These are phyloP conservation scores for Oxytorus armatus DNA, from an alignment of 2,888 invertebrate species.

Conservation along the genomic window DNA sequence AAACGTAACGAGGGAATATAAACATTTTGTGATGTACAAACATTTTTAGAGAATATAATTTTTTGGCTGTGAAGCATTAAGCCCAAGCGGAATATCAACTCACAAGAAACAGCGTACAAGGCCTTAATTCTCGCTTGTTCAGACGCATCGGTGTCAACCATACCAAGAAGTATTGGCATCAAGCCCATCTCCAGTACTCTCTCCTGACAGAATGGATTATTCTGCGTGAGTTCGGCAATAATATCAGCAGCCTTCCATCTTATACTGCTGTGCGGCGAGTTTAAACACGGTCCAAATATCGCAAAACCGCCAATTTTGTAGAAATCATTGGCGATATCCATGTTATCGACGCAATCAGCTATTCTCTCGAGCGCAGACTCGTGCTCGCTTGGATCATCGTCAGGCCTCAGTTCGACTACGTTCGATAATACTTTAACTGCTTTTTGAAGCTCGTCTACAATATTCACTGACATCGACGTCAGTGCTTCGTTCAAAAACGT, in stretches of 20 bases:
- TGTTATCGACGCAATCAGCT: conserved; percentile 89
- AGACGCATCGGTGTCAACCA: conserved; percentile 86
- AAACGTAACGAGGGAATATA: neutral
- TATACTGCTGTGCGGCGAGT: conserved; percentile 87
- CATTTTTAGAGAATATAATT: no score
- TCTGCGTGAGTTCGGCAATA: conserved; percentile 93
- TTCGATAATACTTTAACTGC: conserved; percentile 87
- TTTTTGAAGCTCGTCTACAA: conserved; percentile 88
- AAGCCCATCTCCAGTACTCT: conserved; percentile 88
- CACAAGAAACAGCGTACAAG: conserved; percentile 92
- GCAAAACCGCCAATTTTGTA: conserved; percentile 93
- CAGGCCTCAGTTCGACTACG: conserved; percentile 84
- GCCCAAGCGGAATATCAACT: conserved; percentile 84
- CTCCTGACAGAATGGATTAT: conserved; percentile 93
- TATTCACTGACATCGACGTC: conserved; percentile 89
- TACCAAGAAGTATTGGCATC: conserved; percentile 88
- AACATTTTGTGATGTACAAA: neutral
- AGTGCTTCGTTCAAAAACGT: conserved; percentile 90
- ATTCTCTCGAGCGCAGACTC: conserved; percentile 89
- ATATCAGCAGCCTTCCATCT: conserved; percentile 88
- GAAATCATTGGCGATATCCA: conserved; percentile 94
- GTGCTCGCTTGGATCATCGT: conserved; percentile 87
- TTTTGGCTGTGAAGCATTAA: no score
- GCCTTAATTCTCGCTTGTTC: conserved; percentile 88
- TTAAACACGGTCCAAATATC: conserved; percentile 89